Base-by-base conservation (phyloP, 2,113 vertebrate genomes). In the Porphyrio hochstetteri region DNA sequence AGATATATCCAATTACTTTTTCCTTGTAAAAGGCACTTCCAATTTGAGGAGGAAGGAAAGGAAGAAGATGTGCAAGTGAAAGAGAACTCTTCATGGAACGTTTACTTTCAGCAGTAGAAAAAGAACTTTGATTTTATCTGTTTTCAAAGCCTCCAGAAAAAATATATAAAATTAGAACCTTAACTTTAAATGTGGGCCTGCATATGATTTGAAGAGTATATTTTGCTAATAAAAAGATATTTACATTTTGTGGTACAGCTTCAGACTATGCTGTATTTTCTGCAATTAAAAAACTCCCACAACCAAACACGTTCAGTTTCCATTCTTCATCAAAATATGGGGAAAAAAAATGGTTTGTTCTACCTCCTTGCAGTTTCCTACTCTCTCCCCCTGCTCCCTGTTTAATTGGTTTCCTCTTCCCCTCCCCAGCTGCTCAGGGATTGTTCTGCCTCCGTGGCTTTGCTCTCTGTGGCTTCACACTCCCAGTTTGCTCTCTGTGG, bases 401-500 rank as follows among this genome's bases (percentile, higher is more conserved):
- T 88, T 77, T 82, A 91, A 65, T 61, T 90, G 48, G 20, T 82
- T 94, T 75, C 35, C 18, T 90, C 29, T 61, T 81, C 71, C 90
- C 21, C 36, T 63, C 61, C 38, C 27, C 31, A 91, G 46, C 71
- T 94, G 72, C 70, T 95, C 28, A 67, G 87, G 69, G 82, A 71
- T 68, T 67, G 27, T 60, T 92, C 57, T 35, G 33, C 81, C 78
- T 44, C 70, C 52, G 46, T 86, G 77, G 63, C 64, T 95, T 91
- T 69, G 46, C 80, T 92, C 42, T 94, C 52, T 57, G 64, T n/a
- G 74, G 31, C 68, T 85, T 92, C 55, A 19, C 81, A 28, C 63
- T 92, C 76, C 71, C 85, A n/a, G 78, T 74, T 88, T 86, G 52
- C 38, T 91, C 81, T 94, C 91, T 88, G 84, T 76, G 89, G 84